Conservation (phyloP, 1,140 invertebrate genomes). For the Lerema accius region DNA sequence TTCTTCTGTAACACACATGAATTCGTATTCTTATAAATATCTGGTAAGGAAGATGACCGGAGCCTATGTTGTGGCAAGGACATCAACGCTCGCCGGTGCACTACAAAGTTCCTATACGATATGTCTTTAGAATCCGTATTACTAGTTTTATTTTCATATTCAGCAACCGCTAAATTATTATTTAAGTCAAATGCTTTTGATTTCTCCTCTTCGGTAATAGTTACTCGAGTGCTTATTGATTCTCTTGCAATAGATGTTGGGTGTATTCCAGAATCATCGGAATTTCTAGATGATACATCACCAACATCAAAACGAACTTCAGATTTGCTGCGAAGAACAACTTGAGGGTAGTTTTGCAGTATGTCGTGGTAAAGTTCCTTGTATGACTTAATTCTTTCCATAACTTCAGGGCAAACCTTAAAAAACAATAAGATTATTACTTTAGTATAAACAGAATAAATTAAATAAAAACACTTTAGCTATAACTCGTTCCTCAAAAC, state of each 20-base stretch:
- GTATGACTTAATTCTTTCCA: constrained; percentile 71
- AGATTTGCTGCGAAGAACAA: constrained; percentile 55
- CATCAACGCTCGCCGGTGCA: constrained; percentile 71
- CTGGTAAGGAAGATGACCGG: constrained; percentile 92
- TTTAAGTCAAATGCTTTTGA: constrained; percentile 41
- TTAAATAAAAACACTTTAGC: constrained; percentile 15
- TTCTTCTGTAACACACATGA: constrained; percentile 89
- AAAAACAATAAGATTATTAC: constrained; percentile 22
- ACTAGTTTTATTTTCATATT: constrained; percentile 30
- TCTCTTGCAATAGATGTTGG: neutral
- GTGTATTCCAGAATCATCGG: constrained; percentile 17
- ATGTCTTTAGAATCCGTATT: constrained; percentile 19
- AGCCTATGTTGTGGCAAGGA: constrained; percentile 86
- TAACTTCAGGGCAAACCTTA: constrained; percentile 71
- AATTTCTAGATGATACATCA: neutral
- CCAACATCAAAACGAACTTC: constrained; percentile 48
- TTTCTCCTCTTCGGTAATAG: neutral
- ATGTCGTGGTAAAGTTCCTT: constrained; percentile 70
- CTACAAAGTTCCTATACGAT: constrained; percentile 87
- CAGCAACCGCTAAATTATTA: constrained; percentile 13
- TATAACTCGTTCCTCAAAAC: constrained; percentile 1
- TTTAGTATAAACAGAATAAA: too few species aligned
- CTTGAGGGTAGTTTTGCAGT: constrained; percentile 66
- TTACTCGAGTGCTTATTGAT: neutral
- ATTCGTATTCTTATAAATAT: constrained; percentile 94